These are phyloP conservation scores for Ceratosolen solmsi DNA, from an alignment of 1,140 invertebrate species.

Conservation along the genomic window DNA sequence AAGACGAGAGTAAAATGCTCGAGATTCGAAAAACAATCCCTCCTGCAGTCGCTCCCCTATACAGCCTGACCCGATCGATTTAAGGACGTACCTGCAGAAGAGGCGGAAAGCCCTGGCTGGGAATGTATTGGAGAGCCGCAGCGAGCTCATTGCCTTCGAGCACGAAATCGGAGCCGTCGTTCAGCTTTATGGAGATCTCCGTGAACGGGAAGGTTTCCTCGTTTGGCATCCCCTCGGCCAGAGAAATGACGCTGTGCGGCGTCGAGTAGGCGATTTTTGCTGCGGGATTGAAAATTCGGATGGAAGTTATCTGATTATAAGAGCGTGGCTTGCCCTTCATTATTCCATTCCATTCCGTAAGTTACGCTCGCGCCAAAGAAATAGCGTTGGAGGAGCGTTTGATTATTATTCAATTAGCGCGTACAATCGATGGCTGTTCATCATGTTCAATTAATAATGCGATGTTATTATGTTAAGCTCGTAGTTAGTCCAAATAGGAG, in stretches of 20 bases:
- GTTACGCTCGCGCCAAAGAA: too few species aligned
- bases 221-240: conserved; percentile 87
- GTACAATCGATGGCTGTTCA: too few species aligned
- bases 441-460: too few species aligned
- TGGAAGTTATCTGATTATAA: not conserved
- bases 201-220: conserved; percentile 83
- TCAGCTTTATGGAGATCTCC: conserved; percentile 78
- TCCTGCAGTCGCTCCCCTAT: too few species aligned
- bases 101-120: conserved; percentile 82
- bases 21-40: too few species aligned
- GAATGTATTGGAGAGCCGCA: conserved; percentile 82
- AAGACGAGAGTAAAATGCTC: too few species aligned
- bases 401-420: too few species aligned
- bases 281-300: conserved; percentile 63
- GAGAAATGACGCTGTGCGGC: conserved; percentile 79
- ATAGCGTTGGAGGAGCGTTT: too few species aligned
- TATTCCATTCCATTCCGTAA: too few species aligned
- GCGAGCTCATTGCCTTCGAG: conserved; percentile 77
- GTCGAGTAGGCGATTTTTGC: conserved; percentile 79
- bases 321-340: not conserved
- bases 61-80: too few species aligned
- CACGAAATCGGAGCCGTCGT: conserved; percentile 75
- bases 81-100: conserved; percentile 72
- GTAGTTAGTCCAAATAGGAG: too few species aligned
- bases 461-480: too few species aligned